These are phyloP conservation scores for Takifugu rubripes DNA, from an alignment of 2,797 vertebrate genomes.

Conservation along the genomic window DNA sequence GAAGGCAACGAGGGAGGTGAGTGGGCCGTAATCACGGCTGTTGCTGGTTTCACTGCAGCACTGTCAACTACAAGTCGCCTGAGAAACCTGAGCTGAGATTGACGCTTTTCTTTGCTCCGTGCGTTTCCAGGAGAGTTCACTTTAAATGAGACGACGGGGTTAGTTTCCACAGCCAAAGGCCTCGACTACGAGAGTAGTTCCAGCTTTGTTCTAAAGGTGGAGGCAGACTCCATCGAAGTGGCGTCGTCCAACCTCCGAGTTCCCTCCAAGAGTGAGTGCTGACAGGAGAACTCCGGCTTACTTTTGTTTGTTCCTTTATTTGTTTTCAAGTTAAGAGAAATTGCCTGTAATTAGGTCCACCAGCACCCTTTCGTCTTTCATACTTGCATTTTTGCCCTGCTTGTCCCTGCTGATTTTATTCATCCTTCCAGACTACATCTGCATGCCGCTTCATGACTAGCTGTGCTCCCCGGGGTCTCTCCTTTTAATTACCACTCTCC, in stretches of 20 bases:
- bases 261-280: conserved; percentile 89
- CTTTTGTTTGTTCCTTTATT: conserved; percentile 4
- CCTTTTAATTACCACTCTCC: conserved; percentile 46
- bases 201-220: conserved; percentile 84
- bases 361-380: not conserved
- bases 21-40: conserved; percentile 9
- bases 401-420: not conserved
- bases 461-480: conserved; percentile 21
- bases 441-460: conserved; percentile 37
- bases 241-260: conserved; percentile 87
- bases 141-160: conserved; percentile 85
- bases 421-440: conserved; percentile 24
- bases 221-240: conserved; percentile 90
- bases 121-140: conserved; percentile 78
- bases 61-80: not conserved
- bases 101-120: not conserved
- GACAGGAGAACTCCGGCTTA: no score
- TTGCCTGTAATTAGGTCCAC: conserved; percentile 29
- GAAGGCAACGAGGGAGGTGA: conserved; percentile 82
- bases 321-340: conserved; percentile 22
- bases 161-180: conserved; percentile 80
- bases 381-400: not conserved
- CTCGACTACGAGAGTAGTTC: conserved; percentile 88
- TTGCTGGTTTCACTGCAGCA: not conserved
- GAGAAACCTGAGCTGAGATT: not conserved